Percentiles rank a stretch among this genome's conserved stretches.
Conservation (phyloP, 2,888 invertebrate species). For the Antitype chi region DNA sequence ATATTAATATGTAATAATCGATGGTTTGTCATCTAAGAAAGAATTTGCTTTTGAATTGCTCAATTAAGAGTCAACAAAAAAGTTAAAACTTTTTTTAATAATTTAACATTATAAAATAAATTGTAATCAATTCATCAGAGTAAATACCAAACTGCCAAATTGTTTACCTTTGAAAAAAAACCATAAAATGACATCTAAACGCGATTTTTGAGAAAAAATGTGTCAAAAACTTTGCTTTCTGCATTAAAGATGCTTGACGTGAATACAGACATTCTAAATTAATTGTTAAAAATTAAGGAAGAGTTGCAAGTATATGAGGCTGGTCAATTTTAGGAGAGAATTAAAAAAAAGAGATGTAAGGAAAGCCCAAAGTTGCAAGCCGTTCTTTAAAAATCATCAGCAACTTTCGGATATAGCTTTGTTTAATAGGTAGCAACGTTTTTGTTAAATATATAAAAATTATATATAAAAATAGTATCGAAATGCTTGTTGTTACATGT, state of each 20-base stretch:
- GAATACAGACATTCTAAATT: constrained; percentile 81
- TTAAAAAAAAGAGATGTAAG: constrained; percentile 54
- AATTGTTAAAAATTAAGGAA: constrained; percentile 72
- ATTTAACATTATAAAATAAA: constrained; percentile 21
- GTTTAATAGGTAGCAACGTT: constrained; percentile 55
- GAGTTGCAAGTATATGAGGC: constrained; percentile 67
- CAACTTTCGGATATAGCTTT: constrained; percentile 54
- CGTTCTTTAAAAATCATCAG: constrained; percentile 53
- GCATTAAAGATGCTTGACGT: constrained; percentile 64
- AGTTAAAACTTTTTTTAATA: background rate
- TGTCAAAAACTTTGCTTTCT: constrained; percentile 74
- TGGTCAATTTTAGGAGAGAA: constrained; percentile 85
- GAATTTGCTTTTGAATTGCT: constrained; percentile 60
- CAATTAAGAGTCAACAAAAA: constrained; percentile 61
- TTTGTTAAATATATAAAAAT: constrained; percentile 61
- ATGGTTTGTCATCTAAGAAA: constrained; percentile 7
- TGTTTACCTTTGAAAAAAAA: constrained; percentile 58
- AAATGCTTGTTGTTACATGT: constrained; percentile 84
- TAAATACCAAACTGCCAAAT: constrained; percentile 78
- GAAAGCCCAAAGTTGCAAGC: constrained; percentile 57
- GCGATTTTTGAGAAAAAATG: constrained; percentile 65
- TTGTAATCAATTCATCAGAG: constrained; percentile 47
- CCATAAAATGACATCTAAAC: constrained; percentile 59
- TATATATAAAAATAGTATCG: constrained; percentile 63
- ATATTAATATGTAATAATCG: constrained; percentile 19